Evolutionary conservation across 2,113 vertebrate genomes (phyloP), one percentile per base, ranked within the genome.

Genomic region (Talpa occidentalis): DNA sequence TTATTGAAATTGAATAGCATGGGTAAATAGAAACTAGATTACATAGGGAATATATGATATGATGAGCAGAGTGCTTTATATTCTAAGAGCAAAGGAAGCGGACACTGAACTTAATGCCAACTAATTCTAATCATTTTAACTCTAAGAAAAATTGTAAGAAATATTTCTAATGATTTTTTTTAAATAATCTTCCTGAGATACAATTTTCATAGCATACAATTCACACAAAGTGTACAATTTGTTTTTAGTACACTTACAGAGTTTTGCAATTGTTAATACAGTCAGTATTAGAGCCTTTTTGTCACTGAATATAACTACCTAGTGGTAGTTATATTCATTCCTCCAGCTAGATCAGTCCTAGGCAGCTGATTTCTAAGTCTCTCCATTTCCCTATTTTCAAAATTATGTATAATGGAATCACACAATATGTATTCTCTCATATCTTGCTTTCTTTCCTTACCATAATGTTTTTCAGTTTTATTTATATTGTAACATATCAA

Each of bases 81-180:
- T 52, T 72, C 42, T 52, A 62, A n/a, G 4, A n/a, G 5, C 24
- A 81, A 47, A 59, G 7, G 30, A 82, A 3, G 11, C 59, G 40
- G 62, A 56, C 15, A n/a, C 16, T 10, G 26, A 72, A 42, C 7
- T 40, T 56, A 19, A 21, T 54, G 54, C 22, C 62, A 88, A 77
- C 60, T 77, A 88, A 54, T 88, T 69, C 40, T 89, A 89, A 69
- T 26, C 44, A 67, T 49, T 10, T 59, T 47, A 88, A 67, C 9
- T 59, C 14, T 40, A 60, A 62, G 19, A 78, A 76, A 77, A 69
- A 44, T n/a, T 62, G 2, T 15, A 73, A 16, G 28, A 37, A 54
- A 44, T 24, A 74, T 80, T 94, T 73, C 14, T 56, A 26, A 44
- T 40, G 7, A 60, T 28, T 60, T 60, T 35, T 90, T 88, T 60